phyloP scores from a whole-genome alignment of 2,113 vertebrate species.

The Pitta sordida region DNA sequence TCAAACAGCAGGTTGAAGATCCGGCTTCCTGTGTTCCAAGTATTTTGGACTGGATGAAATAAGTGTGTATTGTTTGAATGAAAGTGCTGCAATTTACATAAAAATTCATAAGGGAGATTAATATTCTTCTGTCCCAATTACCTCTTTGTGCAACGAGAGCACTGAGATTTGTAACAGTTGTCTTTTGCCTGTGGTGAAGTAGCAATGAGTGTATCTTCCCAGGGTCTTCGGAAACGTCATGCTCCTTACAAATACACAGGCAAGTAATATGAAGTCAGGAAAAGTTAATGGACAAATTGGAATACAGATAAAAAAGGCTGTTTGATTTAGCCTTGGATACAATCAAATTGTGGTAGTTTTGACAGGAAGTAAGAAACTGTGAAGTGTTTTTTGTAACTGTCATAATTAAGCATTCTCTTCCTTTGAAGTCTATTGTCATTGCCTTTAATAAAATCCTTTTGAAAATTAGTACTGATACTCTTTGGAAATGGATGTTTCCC shows the following conservation, averaged over 20 bases:
- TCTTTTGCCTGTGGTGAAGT: not conserved
- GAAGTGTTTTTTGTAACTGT: not conserved
- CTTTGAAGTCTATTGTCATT: not conserved
- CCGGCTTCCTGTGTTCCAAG: not conserved
- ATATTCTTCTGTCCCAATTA: not conserved
- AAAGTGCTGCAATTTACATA: not conserved
- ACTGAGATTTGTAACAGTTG: not conserved
- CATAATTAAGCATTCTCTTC: not conserved
- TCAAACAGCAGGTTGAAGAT: not conserved
- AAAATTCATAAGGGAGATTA: not conserved
- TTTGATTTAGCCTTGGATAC: not conserved
- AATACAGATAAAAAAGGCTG: not conserved
- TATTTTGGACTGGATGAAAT: not conserved
- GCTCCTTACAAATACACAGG: not conserved
- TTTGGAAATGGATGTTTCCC: not conserved
- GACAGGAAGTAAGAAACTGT: not conserved
- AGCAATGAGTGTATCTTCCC: not conserved
- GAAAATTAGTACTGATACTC: not conserved
- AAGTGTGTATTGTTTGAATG: not conserved
- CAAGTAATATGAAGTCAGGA: not conserved
- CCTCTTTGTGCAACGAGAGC: not conserved
- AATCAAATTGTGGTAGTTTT: not conserved
- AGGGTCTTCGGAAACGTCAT: not conserved
- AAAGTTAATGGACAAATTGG: not conserved
- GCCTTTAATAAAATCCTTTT: not conserved